Conservation (phyloP, 2,113 vertebrate genomes). For the Oceanites oceanicus region DNA sequence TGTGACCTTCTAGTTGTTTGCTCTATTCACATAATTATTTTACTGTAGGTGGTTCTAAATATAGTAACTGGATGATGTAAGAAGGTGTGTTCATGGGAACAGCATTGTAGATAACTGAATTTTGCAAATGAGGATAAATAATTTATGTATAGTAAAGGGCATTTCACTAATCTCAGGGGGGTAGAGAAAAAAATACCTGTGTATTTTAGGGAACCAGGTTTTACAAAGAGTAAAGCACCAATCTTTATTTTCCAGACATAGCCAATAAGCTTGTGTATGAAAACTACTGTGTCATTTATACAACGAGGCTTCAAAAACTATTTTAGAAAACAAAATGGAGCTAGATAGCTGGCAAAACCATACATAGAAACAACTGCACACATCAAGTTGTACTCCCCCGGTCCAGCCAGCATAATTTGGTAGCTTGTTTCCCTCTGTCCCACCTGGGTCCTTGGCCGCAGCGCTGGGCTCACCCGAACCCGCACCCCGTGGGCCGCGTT, state of each 20-base stretch:
- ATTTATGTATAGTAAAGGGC: not conserved
- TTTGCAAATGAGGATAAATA: constrained; percentile 15
- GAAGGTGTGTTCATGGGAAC: constrained; percentile 8
- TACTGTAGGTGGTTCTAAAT: constrained; percentile 38
- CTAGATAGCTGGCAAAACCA: not conserved
- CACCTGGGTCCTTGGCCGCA: not conserved
- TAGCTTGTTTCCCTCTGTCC: no score
- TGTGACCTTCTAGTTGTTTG: constrained; percentile 27
- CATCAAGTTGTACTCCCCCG: fast-evolving
- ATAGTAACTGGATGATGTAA: constrained; percentile 16
- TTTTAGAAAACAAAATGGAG: not conserved
- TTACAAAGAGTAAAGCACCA: not conserved
- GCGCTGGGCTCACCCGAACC: not conserved
- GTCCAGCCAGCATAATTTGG: no score
- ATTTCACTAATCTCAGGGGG: not conserved
- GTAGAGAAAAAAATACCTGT: not conserved
- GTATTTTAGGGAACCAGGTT: not conserved
- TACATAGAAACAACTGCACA: fast-evolving
- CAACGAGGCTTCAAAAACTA: not conserved
- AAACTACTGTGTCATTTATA: not conserved
- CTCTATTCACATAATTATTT: constrained; percentile 28
- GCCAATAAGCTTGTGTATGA: not conserved
- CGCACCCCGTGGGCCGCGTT: no score
- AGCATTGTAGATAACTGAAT: not conserved
- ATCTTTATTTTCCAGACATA: not conserved